Evolutionary conservation across 2,113 vertebrate genomes (phyloP), one percentile per base, ranked within the genome.

Genomic region (Gymnorhina tibicen): DNA sequence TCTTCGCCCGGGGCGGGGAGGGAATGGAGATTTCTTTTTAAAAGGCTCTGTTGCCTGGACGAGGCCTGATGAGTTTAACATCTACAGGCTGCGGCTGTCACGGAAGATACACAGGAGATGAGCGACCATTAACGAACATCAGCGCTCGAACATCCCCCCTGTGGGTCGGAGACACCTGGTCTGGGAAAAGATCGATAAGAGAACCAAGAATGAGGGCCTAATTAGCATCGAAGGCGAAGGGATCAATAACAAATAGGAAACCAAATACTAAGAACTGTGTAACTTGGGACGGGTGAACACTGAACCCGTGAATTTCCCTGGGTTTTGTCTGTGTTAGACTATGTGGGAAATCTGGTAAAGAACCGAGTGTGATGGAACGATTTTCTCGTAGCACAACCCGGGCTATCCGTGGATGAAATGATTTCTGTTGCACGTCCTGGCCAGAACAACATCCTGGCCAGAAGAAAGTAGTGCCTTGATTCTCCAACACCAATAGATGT

Each of bases 121-220:
- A 42, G 12, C 1, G 52, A 67, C 10, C 26, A 60, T 33, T 13
- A 33, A 19, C 0, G 7, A 44, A 3, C 18, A 60, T 60, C 53
- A 52, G 0, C 7, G 1, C 37, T 22, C 9, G 1, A 44, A 4
- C 15, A n/a, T 47, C 42, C 7, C 37, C 42, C 53, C 4, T 53
- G 17, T 9, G 46, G 9, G 32, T 4, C 5, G 0, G 37, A 50
- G 11, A 37, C 44, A 52, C 63, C 63, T 32, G 53, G 37, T 2
- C 62, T 44, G 63, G 73, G 30, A 19, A 26, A 37, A 13, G 27
- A 68, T 60, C 33, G 1, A 22, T 77, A 12, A 68, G 44, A 59
- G 53, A 33, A 12, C 30, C 13, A 27, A 18, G 44, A 15, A 33
- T 4, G 7, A 22, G 28, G 2, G 27, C 6, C 14, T 22, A 50